Conservation (phyloP, 2,797 vertebrate species). For the Lates japonicus region DNA sequence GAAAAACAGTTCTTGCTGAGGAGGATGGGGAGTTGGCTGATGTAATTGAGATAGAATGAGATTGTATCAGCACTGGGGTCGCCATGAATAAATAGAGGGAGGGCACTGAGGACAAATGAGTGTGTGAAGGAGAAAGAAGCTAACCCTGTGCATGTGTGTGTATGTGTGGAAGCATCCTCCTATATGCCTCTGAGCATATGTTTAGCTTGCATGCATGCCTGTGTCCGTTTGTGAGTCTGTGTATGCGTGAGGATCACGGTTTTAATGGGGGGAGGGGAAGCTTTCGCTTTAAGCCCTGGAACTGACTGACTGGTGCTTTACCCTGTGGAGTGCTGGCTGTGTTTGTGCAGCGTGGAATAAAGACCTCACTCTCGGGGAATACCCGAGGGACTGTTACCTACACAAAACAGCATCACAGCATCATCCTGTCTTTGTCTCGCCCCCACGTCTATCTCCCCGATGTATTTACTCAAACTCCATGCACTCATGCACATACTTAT, state of each 20-base stretch:
- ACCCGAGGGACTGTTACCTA: conserved; percentile 70
- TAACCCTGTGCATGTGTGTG: conserved; percentile 43
- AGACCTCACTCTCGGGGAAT: conserved; percentile 63
- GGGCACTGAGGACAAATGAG: conserved; percentile 75
- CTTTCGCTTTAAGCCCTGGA: conserved; percentile 74
- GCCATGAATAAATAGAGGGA: conserved; percentile 82
- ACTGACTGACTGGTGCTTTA: conserved; percentile 75
- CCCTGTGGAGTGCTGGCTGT: conserved; percentile 66
- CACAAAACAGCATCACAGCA: conserved; percentile 68
- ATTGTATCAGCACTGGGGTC: conserved; percentile 82
- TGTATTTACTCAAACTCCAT: conserved; percentile 55
- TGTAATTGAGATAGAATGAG: conserved; percentile 87
- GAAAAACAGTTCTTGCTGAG: conserved; percentile 67
- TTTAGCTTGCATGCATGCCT: conserved; percentile 47
- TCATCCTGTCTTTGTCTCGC: conserved; percentile 68
- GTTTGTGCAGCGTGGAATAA: conserved; percentile 76
- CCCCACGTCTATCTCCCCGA: conserved; percentile 61
- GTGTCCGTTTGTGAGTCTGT: conserved; percentile 42
- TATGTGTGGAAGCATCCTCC: conserved; percentile 60
- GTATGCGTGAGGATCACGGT: conserved; percentile 58
- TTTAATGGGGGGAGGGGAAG: conserved; percentile 70
- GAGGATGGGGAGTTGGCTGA: conserved; percentile 78
- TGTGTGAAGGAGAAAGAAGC: conserved; percentile 75
- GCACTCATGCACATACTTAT: conserved; percentile 46
- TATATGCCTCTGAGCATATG: conserved; percentile 70